A percentile compares a stretch with the other conserved stretches of the same genome.
phyloP scores from a whole-genome alignment of 2,888 invertebrate species.

The Hedya salicella region DNA sequence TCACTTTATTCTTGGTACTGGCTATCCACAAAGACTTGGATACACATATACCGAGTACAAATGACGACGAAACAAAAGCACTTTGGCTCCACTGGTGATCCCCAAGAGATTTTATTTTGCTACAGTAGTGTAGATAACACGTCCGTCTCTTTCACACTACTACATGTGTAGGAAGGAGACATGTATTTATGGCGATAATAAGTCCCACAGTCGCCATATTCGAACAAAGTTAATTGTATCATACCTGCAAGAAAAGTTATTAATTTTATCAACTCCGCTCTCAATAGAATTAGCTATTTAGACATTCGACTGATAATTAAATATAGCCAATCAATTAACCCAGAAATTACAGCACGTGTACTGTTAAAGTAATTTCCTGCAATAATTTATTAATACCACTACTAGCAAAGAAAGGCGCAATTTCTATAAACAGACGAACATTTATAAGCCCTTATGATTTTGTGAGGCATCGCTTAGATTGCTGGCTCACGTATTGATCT shows the following conservation, averaged over 20 bases:
- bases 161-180: no score
- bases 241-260: conserved; percentile 16
- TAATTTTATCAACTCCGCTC: conserved; percentile 17
- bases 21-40: no score
- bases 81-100: no score
- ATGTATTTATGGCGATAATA: no score
- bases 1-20: no score
- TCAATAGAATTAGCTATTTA: conserved; percentile 20
- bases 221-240: neutral
- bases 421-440: neutral
- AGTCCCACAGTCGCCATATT: no score
- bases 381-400: conserved; percentile 24
- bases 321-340: conserved; percentile 19
- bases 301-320: conserved; percentile 21
- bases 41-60: no score
- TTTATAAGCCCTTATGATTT: conserved; percentile 20
- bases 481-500: conserved; percentile 34
- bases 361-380: conserved; percentile 27
- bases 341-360: conserved; percentile 32
- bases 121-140: no score
- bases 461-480: conserved; percentile 10
- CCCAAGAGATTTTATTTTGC: no score
- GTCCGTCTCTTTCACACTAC: no score
- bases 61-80: no score
- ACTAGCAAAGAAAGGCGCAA: neutral